phyloP scores from a whole-genome alignment of 2,888 invertebrate genomes.

The Pollenia amentaria region DNA sequence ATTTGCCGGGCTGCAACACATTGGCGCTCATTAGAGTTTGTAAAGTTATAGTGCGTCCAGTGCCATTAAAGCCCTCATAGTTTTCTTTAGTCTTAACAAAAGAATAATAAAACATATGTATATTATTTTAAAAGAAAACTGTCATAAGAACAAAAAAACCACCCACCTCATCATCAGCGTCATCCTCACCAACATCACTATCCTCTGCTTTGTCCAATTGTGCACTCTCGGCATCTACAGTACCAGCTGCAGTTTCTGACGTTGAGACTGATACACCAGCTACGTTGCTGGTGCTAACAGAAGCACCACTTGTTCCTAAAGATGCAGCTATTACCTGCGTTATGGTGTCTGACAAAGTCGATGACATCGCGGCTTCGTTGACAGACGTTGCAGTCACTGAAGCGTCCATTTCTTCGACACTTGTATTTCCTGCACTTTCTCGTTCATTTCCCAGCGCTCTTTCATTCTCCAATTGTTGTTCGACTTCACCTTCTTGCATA shows the following conservation, averaged over 20 bases:
- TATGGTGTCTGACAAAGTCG: slow-evolving; percentile 63
- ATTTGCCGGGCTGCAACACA: slow-evolving; percentile 92
- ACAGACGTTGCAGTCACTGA: slow-evolving; percentile 67
- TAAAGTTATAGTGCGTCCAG: slow-evolving; percentile 90
- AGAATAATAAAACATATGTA: slow-evolving; percentile 37
- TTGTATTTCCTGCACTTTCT: slow-evolving; percentile 71
- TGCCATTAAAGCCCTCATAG: slow-evolving; percentile 84
- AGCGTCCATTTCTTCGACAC: slow-evolving; percentile 75
- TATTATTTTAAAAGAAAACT: not conserved
- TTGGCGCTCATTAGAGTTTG: slow-evolving; percentile 94
- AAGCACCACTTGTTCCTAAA: slow-evolving; percentile 54
- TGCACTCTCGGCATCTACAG: slow-evolving; percentile 72
- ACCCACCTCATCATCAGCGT: slow-evolving; percentile 86
- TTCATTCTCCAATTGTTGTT: slow-evolving; percentile 71
- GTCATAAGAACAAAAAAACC: not conserved
- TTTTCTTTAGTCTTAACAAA: slow-evolving; percentile 81
- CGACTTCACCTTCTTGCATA: slow-evolving; percentile 78
- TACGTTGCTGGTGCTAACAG: slow-evolving; percentile 35
- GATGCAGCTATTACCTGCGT: slow-evolving; percentile 58
- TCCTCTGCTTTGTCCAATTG: slow-evolving; percentile 85
- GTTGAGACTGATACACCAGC: slow-evolving; percentile 6
- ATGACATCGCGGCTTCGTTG: slow-evolving; percentile 69
- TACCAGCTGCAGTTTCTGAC: slow-evolving; percentile 58
- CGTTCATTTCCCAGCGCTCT: slow-evolving; percentile 76
- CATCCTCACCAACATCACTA: slow-evolving; percentile 86